phyloP scores from a whole-genome alignment of 2,113 vertebrate species.

The Colinus virginianus region DNA sequence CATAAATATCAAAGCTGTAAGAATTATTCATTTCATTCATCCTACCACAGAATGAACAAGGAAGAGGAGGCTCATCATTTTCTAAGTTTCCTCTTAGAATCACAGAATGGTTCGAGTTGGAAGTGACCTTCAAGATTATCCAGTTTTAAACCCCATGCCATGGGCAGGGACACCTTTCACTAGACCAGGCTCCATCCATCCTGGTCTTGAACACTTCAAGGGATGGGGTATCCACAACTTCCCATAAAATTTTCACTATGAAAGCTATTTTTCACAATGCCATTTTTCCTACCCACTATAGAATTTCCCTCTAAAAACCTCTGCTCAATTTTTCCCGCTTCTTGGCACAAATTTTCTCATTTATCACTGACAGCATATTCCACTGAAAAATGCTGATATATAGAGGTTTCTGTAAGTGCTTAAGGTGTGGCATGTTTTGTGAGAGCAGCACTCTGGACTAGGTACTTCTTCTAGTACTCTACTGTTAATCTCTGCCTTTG shows the following conservation, averaged over 20 bases:
- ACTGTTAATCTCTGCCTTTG: background rate
- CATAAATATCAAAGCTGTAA: background rate
- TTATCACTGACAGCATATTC: background rate
- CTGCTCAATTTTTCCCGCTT: background rate
- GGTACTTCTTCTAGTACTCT: background rate
- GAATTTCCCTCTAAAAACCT: background rate
- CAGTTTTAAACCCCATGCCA: background rate
- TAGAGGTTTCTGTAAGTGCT: background rate
- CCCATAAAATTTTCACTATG: background rate
- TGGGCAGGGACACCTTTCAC: background rate
- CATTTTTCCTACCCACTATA: background rate
- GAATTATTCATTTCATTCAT: background rate
- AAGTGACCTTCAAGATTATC: background rate
- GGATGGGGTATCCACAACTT: background rate
- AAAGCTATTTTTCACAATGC: background rate
- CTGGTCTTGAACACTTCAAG: background rate
- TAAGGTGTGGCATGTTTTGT: accelerated
- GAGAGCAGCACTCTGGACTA: background rate
- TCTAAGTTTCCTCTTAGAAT: background rate
- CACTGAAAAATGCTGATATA: background rate
- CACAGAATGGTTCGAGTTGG: background rate
- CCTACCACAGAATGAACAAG: background rate
- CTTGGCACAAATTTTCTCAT: background rate
- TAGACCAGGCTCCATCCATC: background rate
- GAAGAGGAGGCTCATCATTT: background rate